Evolutionary conservation across 2,797 vertebrate species (phyloP).

Genomic region (Pangasius sanitwongsei): DNA sequence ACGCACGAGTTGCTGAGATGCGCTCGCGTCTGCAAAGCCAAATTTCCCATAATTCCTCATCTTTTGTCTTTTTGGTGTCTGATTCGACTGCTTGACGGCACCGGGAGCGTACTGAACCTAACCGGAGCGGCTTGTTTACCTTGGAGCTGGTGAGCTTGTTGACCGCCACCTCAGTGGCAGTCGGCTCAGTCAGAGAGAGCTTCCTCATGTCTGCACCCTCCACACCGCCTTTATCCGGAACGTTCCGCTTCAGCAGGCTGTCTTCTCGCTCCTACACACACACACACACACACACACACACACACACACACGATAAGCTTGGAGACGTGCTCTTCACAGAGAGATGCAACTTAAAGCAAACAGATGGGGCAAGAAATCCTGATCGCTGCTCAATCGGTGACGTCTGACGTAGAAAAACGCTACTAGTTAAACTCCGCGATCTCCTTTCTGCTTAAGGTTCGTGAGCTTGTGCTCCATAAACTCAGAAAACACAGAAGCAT

Average conservation of each 20-base stretch:
- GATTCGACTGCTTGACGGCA: neutral
- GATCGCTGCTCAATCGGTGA: neutral
- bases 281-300: constrained; percentile 41
- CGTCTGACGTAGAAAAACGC: no score
- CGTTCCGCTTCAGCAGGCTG: constrained; percentile 71
- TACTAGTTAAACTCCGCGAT: no score
- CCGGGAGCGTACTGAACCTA: no score
- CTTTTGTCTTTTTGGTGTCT: neutral
- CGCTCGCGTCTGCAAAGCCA: neutral
- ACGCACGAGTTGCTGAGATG: no score
- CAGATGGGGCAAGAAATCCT: neutral
- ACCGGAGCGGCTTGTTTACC: constrained; percentile 54
- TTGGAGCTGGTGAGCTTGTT: constrained; percentile 63
- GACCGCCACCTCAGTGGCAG: constrained; percentile 64
- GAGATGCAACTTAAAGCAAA: neutral
- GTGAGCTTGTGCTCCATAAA: no score
- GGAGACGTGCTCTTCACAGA: neutral
- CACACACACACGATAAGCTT: neutral
- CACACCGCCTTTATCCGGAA: constrained; percentile 60
- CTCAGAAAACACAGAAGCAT: no score
- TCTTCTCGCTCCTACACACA: constrained; percentile 82
- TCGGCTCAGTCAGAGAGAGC: constrained; percentile 77
- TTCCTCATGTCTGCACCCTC: constrained; percentile 73
- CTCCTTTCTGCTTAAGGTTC: no score
- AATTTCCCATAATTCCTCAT: neutral